Evolutionary conservation across 2,888 invertebrate genomes (phyloP).

Genomic region (Ganaspis brasiliensis): DNA sequence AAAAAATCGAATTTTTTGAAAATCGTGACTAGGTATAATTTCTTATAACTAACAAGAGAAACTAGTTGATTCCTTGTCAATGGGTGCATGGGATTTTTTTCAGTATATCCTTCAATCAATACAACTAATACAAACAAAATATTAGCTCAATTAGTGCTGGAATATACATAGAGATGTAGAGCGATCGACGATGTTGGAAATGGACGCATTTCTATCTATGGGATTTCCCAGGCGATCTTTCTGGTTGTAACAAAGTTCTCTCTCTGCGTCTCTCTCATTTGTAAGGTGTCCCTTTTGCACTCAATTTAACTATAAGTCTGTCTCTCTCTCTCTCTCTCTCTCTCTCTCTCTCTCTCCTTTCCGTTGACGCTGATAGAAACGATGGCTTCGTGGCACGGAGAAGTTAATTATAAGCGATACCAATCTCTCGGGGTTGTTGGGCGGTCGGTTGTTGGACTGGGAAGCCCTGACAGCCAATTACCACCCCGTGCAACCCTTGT

Average conservation of each 20-base stretch:
- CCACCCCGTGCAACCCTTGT: slow-evolving; percentile 79
- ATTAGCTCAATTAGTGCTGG: slow-evolving; percentile 15
- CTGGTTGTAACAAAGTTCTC: slow-evolving; percentile 36
- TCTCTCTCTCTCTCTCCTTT: slow-evolving; percentile 49
- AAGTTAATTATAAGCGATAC: slow-evolving; percentile 81
- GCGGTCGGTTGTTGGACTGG: slow-evolving; percentile 75
- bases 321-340: not conserved
- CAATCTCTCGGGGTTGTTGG: slow-evolving; percentile 80
- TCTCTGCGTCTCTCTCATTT: slow-evolving; percentile 18
- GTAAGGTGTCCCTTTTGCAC: slow-evolving; percentile 2
- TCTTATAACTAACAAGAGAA: too few species aligned
- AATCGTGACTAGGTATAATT: too few species aligned
- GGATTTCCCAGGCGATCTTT: slow-evolving; percentile 41
- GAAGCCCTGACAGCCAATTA: slow-evolving; percentile 81
- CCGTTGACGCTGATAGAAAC: slow-evolving; percentile 61
- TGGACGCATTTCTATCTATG: slow-evolving; percentile 36
- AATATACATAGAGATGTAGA: slow-evolving; percentile 12
- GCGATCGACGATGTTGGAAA: slow-evolving; percentile 27
- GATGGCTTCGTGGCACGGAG: slow-evolving; percentile 79
- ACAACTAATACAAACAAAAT: not conserved
- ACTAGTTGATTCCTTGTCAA: too few species aligned
- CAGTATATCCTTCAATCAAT: not conserved
- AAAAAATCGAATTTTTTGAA: too few species aligned
- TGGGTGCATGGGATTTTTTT: too few species aligned
- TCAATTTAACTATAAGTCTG: slow-evolving; percentile 10